Evolutionary conservation across 2,113 vertebrate species (phyloP).

Genomic region (Thunnus thynnus): DNA sequence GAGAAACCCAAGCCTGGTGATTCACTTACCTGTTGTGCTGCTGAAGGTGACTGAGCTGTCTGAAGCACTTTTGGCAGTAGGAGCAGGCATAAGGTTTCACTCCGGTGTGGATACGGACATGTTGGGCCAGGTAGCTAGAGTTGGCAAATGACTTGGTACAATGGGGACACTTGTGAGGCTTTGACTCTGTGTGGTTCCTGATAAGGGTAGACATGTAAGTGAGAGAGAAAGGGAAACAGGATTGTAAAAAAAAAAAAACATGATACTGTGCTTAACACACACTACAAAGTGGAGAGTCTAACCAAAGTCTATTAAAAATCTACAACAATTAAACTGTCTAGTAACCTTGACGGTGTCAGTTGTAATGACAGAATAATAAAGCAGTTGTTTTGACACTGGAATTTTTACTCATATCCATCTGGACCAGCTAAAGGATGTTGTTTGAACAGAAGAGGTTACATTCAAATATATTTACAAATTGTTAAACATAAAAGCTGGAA

Average conservation of each 20-base stretch:
- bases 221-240: conserved; percentile 20
- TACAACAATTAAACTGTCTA: background rate
- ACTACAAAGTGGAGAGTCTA: background rate
- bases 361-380: background rate
- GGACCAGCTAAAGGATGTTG: background rate
- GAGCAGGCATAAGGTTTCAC: conserved; percentile 97
- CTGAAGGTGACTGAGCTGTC: conserved; percentile 98
- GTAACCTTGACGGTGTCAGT: background rate
- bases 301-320: background rate
- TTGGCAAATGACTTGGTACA: conserved; percentile 99
- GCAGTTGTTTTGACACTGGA: background rate
- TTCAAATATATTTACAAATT: background rate
- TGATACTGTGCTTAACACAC: background rate
- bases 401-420: background rate
- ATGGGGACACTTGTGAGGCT: conserved; percentile 99
- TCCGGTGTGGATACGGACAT: conserved; percentile 97
- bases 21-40: conserved; percentile 95
- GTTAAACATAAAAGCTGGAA: background rate
- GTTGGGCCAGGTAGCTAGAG: conserved; percentile 98
- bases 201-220: conserved; percentile 37
- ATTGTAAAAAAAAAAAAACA: conserved; percentile 17
- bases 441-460: conserved; percentile 3
- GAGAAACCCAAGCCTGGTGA: conserved; percentile 56
- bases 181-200: conserved; percentile 98
- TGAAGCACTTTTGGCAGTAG: conserved; percentile 96